Conservation (phyloP, 2,888 invertebrate species). For the Crematogaster levior region DNA sequence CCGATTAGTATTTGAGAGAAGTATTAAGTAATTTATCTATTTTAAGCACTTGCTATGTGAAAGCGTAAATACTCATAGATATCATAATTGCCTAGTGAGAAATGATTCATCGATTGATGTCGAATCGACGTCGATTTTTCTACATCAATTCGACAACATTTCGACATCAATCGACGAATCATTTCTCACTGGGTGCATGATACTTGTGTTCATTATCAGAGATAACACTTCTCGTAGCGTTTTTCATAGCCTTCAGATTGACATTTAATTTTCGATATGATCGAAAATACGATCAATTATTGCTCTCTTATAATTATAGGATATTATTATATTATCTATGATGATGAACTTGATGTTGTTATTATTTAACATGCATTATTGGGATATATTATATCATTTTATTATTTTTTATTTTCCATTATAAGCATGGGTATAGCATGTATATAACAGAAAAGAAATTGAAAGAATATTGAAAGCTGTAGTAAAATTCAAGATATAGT, state of each 20-base stretch:
- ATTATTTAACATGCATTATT: slow-evolving; percentile 67
- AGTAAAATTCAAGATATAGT: slow-evolving; percentile 10
- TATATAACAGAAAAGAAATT: slow-evolving; percentile 34
- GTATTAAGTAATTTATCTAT: slow-evolving; percentile 54
- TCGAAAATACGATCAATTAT: background rate
- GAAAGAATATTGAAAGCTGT: slow-evolving; percentile 14
- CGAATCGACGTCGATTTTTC: too few species aligned
- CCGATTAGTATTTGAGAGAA: slow-evolving; percentile 75
- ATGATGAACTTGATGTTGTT: slow-evolving; percentile 60
- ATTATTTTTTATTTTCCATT: slow-evolving; percentile 18
- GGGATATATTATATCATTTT: slow-evolving; percentile 14
- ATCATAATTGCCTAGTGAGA: slow-evolving; percentile 43
- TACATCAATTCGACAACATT: too few species aligned
- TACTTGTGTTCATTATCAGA: slow-evolving; percentile 63
- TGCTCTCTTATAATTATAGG: background rate
- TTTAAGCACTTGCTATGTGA: slow-evolving; percentile 56
- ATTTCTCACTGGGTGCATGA: too few species aligned
- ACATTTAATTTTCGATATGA: background rate
- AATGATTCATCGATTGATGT: too few species aligned
- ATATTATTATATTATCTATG: slow-evolving; percentile 51
- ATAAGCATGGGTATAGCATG: slow-evolving; percentile 41
- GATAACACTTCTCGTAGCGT: slow-evolving; percentile 23
- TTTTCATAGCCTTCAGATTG: background rate
- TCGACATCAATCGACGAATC: too few species aligned
- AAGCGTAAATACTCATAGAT: slow-evolving; percentile 55